These are phyloP conservation scores for Coendou prehensilis DNA, from an alignment of 2,797 vertebrate genomes.

Conservation along the genomic window DNA sequence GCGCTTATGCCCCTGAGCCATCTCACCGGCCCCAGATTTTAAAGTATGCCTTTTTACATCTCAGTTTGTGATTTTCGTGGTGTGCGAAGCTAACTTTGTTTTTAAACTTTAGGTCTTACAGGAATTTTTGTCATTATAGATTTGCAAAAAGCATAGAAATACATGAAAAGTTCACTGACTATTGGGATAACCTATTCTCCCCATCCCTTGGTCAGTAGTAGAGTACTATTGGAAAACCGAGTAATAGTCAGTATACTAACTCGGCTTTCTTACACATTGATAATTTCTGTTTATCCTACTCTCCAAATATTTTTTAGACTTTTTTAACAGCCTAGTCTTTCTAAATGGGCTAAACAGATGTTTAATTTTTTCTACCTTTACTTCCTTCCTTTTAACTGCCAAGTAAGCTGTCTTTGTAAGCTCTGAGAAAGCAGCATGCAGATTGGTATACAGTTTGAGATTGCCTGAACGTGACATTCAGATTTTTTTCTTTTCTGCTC, in stretches of 20 bases:
- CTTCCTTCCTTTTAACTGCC: slow-evolving; percentile 42
- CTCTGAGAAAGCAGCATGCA: slow-evolving; percentile 39
- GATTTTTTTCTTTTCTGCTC: not conserved
- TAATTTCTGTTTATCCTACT: slow-evolving; percentile 52
- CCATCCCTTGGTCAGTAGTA: not conserved
- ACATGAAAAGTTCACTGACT: slow-evolving; percentile 24
- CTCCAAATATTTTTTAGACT: slow-evolving; percentile 23
- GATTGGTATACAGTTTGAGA: slow-evolving; percentile 40
- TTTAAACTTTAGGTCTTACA: not conserved
- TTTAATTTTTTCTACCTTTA: slow-evolving; percentile 48
- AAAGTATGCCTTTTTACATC: not conserved
- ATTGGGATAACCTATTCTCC: not conserved
- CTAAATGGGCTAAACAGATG: slow-evolving; percentile 31
- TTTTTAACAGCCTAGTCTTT: slow-evolving; percentile 24
- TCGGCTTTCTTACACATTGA: slow-evolving; percentile 3
- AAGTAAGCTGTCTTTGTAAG: slow-evolving; percentile 41
- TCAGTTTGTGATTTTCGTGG: not conserved
- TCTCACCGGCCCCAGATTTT: too few species aligned
- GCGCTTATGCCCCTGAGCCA: too few species aligned
- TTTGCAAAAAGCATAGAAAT: slow-evolving; percentile 44
- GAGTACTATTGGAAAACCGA: not conserved
- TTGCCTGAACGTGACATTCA: slow-evolving; percentile 8
- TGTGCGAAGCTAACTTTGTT: not conserved
- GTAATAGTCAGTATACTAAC: not conserved
- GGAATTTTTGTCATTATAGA: slow-evolving; percentile 39